Evolutionary conservation across 2,797 vertebrate genomes (phyloP), one percentile per base, ranked within the genome.

Genomic region (Triplophysa bombifrons): DNA sequence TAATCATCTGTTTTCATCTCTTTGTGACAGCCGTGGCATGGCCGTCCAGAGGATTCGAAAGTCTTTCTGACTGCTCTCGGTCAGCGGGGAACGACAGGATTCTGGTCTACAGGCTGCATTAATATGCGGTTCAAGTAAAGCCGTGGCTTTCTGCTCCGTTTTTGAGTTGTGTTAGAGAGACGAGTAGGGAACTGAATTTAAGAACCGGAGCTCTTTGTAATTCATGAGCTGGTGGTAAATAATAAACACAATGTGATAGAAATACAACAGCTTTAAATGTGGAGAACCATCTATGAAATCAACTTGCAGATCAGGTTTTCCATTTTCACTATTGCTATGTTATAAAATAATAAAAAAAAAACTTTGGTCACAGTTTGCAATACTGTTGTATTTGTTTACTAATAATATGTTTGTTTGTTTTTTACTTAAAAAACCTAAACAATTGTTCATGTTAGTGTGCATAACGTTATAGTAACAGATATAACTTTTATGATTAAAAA

Each of bases 1-100:
- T 67, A 84, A 84, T 70, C 71, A 58, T 56, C 38, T 66, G 71
- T 79, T 75, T 76, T 75, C 22, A 64, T 70, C 48, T 48, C 11
- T 78, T 12, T 75, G 75, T 17, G 50, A 55, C 70, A 68, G 74
- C 19, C 20, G 38, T 51, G n/a, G 13, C 53, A 53, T 38, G 67
- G 46, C 48, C 51, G 73, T 73, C 20, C 5, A 51, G 67, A 63
- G 13, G 50, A 69, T 64, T 75, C 50, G 41, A 68, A 58, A 58
- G 38, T 4, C 61, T 20, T 70, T 51, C n/a, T 63, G 77, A 72
- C 61, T 17, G 72, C 30, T 56, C 34, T 20, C 72, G 60, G 83
- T 76, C 76, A 51, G 76, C 53, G 30, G 67, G 56, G 72, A 68
- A 14, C 25, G 16, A 4, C 19, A 56, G 41, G 76, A 30, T 51